Percentiles rank a stretch among this genome's conserved stretches.
Evolutionary conservation across 1,140 invertebrate species (phyloP).

Genomic region (Orius insidiosus): DNA sequence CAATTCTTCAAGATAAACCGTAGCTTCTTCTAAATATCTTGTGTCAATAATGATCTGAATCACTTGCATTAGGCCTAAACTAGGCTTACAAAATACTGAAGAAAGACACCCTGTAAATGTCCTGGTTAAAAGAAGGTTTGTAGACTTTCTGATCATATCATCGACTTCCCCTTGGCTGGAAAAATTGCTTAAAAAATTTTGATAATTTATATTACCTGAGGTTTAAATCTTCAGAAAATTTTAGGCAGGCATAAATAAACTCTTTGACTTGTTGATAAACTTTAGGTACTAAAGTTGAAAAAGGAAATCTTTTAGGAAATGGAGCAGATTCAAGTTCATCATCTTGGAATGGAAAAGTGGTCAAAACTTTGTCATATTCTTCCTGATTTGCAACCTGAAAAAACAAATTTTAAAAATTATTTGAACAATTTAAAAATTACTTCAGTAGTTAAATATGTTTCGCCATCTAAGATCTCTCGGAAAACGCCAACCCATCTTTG

Average conservation of each 20-base stretch:
- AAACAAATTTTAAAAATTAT: too few species aligned
- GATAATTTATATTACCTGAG: too few species aligned
- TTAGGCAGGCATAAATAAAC: slow-evolving; percentile 90
- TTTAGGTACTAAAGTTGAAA: slow-evolving; percentile 89
- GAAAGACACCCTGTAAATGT: slow-evolving; percentile 88
- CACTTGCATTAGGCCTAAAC: slow-evolving; percentile 74
- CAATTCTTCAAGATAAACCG: slow-evolving; percentile 91
- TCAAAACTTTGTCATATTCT: slow-evolving; percentile 67
- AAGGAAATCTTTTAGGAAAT: slow-evolving; percentile 86
- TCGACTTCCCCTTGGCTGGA: slow-evolving; percentile 72
- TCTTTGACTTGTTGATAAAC: slow-evolving; percentile 95
- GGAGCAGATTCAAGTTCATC: slow-evolving; percentile 55
- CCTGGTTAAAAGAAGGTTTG: slow-evolving; percentile 78
- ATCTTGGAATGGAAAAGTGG: slow-evolving; percentile 81
- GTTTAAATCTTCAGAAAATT: slow-evolving; percentile 92
- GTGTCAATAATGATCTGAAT: slow-evolving; percentile 92
- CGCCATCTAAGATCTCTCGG: slow-evolving; percentile 81
- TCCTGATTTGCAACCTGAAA: slow-evolving; percentile 55
- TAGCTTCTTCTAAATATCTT: slow-evolving; percentile 88
- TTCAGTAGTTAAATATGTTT: slow-evolving; percentile 84
- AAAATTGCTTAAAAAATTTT: too few species aligned
- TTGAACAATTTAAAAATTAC: too few species aligned
- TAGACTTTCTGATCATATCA: slow-evolving; percentile 90
- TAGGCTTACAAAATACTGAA: slow-evolving; percentile 72
- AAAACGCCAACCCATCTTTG: slow-evolving; percentile 91